A percentile compares a stretch with the other conserved stretches of the same genome.
These are phyloP conservation scores for Turnix velox DNA, from an alignment of 2,113 vertebrate genomes.

Conservation along the genomic window DNA sequence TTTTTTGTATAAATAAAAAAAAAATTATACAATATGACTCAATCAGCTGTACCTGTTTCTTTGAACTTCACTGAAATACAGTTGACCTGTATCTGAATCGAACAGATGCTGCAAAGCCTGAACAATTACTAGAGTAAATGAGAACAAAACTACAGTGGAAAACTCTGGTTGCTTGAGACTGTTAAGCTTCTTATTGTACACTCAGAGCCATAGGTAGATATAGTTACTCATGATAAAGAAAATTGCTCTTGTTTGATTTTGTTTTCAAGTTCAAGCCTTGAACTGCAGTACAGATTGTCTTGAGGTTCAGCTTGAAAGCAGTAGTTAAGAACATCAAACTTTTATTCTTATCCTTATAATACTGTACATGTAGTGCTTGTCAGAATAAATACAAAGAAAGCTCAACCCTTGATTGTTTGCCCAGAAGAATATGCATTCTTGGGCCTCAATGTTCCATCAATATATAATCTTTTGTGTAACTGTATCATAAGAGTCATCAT, in stretches of 20 bases:
- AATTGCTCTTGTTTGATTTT: slow-evolving; percentile 27
- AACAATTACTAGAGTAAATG: slow-evolving; percentile 19
- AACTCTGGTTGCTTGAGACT: background rate
- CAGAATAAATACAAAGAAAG: background rate
- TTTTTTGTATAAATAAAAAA: background rate
- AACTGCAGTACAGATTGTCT: slow-evolving; percentile 13
- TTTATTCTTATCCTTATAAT: background rate
- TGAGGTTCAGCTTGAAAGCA: slow-evolving; percentile 18
- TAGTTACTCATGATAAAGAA: slow-evolving; percentile 5
- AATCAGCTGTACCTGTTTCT: background rate
- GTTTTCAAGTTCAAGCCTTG: slow-evolving; percentile 35
- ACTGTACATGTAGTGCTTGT: background rate
- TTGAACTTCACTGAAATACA: background rate
- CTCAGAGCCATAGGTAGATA: slow-evolving; percentile 4
- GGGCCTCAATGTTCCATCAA: background rate
- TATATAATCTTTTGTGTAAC: background rate
- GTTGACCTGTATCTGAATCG: slow-evolving; percentile 13
- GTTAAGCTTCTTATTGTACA: background rate
- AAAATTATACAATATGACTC: background rate
- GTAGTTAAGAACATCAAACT: background rate
- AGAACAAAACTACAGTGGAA: slow-evolving; percentile 3
- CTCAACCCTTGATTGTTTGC: background rate
- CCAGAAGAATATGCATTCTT: background rate
- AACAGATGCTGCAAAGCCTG: background rate
- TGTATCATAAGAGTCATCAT: background rate